Evolutionary conservation across 1,140 invertebrate species (phyloP).

Genomic region (Heliconius congener): DNA sequence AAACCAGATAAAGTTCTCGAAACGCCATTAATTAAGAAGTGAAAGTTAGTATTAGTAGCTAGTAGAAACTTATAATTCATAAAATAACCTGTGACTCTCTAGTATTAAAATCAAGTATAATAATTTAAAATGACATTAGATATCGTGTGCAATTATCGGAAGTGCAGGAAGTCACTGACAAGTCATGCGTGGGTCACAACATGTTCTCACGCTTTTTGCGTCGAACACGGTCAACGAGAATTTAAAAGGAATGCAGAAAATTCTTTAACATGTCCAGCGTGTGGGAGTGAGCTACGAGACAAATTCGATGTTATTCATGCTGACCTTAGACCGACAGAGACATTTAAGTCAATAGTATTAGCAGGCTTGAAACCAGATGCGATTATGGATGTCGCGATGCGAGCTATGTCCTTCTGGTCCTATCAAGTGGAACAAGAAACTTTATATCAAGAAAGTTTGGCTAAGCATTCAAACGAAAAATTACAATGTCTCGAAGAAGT

Average conservation of each 20-base stretch:
- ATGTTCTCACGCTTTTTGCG: conserved; percentile 81
- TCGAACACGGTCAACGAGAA: conserved; percentile 79
- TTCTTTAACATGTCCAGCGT: conserved; percentile 75
- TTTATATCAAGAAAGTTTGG: conserved; percentile 73
- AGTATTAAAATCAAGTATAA: not conserved
- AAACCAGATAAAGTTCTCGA: not conserved
- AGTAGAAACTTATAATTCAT: not conserved
- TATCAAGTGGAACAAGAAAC: conserved; percentile 81
- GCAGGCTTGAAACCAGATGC: conserved; percentile 79
- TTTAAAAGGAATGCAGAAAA: conserved; percentile 74
- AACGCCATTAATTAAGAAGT: no score
- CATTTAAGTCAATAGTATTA: conserved; percentile 80
- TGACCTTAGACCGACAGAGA: conserved; percentile 77
- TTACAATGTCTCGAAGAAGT: conserved; percentile 74
- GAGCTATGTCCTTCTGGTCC: conserved; percentile 81
- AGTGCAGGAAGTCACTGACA: conserved; percentile 76
- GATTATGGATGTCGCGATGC: conserved; percentile 80
- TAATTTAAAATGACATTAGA: conserved; percentile 58
- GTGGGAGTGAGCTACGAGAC: conserved; percentile 74
- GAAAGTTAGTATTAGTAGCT: not conserved
- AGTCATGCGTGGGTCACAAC: conserved; percentile 81
- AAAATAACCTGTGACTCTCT: not conserved
- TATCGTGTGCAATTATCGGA: conserved; percentile 81
- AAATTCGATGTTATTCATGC: conserved; percentile 82
- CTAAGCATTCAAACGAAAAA: conserved; percentile 74